Evolutionary conservation across 2,797 vertebrate species (phyloP).

Genomic region (Hoplostethus atlanticus): DNA sequence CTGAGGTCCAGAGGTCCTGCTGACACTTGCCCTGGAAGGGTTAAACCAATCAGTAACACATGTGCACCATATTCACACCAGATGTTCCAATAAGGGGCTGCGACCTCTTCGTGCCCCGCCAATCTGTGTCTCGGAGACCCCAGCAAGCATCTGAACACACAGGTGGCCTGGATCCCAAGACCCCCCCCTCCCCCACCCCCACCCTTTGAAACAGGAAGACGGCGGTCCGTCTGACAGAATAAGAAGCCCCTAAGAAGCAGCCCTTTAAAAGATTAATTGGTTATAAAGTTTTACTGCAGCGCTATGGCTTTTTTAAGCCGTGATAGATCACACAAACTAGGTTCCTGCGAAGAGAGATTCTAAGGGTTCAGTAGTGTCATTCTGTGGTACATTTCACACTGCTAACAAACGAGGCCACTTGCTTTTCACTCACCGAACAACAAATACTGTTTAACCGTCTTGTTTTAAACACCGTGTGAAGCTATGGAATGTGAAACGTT

Average conservation of each 20-base stretch:
- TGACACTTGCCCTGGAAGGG: conserved; percentile 30
- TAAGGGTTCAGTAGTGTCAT: conserved; percentile 25
- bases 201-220: conserved; percentile 38
- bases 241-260: conserved; percentile 43
- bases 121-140: conserved; percentile 32
- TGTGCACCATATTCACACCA: conserved; percentile 61
- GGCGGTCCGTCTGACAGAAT: not conserved
- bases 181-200: conserved; percentile 34
- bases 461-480: conserved; percentile 19
- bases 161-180: conserved; percentile 49
- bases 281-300: conserved; percentile 44
- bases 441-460: not conserved
- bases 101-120: conserved; percentile 50
- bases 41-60: conserved; percentile 54
- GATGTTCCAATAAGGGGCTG: conserved; percentile 55
- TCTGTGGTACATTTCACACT: conserved; percentile 22
- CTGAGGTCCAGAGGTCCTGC: conserved; percentile 27
- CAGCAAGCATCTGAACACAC: conserved; percentile 13
- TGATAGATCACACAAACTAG: conserved; percentile 22
- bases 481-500: conserved; percentile 3
- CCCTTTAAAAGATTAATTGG: conserved; percentile 50
- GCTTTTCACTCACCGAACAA: conserved; percentile 19
- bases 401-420: conserved; percentile 45
- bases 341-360: conserved; percentile 33
- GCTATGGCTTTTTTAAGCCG: conserved; percentile 46